Evolutionary conservation across 2,113 vertebrate genomes (phyloP).

Genomic region (Gadus macrocephalus): DNA sequence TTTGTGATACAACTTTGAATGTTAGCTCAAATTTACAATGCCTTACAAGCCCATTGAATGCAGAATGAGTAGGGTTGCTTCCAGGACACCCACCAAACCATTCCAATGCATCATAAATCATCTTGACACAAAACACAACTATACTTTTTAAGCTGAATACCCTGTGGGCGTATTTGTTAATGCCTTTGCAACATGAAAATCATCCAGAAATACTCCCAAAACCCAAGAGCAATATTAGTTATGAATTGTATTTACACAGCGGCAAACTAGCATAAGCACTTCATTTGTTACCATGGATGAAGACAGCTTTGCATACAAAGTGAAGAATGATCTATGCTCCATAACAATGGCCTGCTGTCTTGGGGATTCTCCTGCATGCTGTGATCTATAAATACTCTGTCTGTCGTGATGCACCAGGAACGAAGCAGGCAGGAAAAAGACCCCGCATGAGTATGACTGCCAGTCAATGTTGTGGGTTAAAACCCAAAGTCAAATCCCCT

Average conservation of each 20-base stretch:
- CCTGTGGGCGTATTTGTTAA: too few species aligned
- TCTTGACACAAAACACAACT: too few species aligned
- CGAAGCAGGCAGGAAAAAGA: conserved; percentile 34
- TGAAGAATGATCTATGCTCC: conserved; percentile 32
- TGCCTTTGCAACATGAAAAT: too few species aligned
- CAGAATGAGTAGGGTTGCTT: too few species aligned
- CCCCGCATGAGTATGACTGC: conserved; percentile 40
- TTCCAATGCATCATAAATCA: too few species aligned
- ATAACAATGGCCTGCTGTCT: conserved; percentile 43
- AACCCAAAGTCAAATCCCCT: conserved; percentile 30
- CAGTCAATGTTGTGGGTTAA: conserved; percentile 36
- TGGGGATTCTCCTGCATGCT: conserved; percentile 50
- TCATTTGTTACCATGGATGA: conserved; percentile 34
- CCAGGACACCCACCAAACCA: too few species aligned
- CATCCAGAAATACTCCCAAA: too few species aligned
- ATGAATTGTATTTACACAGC: conserved; percentile 18
- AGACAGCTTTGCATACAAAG: conserved; percentile 57
- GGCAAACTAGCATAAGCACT: conserved; percentile 4
- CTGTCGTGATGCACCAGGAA: conserved; percentile 33
- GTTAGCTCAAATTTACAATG: too few species aligned
- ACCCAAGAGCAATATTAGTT: too few species aligned
- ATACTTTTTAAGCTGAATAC: too few species aligned
- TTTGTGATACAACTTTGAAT: too few species aligned
- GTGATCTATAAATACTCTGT: conserved; percentile 59
- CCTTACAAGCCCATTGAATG: too few species aligned